These are phyloP conservation scores for Diplodus puntazzo DNA, from an alignment of 2,797 vertebrate genomes.

Conservation along the genomic window DNA sequence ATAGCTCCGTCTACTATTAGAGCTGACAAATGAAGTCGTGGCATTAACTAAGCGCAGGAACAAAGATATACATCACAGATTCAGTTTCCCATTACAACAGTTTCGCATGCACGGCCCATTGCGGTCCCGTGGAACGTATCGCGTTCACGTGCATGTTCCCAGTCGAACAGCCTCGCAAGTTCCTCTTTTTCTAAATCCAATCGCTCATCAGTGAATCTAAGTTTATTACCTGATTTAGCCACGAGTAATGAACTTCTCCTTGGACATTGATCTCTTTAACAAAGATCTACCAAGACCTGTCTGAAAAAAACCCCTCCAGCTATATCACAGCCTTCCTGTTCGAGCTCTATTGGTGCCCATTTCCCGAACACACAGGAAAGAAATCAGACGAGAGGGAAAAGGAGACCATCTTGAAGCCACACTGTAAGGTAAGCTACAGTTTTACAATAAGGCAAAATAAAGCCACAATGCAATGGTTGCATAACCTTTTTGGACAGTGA, in stretches of 20 bases:
- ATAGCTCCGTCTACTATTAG: constrained; percentile 6
- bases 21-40: constrained; percentile 41
- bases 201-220: constrained; percentile 37
- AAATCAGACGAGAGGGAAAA: background rate
- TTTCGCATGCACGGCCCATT: background rate
- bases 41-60: constrained; percentile 33
- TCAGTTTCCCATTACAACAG: constrained; percentile 13
- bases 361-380: background rate
- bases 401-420: background rate
- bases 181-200: constrained; percentile 6
- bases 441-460: background rate
- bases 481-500: background rate
- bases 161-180: constrained; percentile 13
- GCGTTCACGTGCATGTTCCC: background rate
- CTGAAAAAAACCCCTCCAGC: constrained; percentile 22
- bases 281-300: constrained; percentile 55
- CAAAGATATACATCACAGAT: constrained; percentile 1
- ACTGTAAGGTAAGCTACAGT: background rate
- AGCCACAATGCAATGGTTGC: background rate
- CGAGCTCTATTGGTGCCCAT: background rate
- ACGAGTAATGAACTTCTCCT: constrained; percentile 57
- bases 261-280: constrained; percentile 62
- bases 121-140: background rate
- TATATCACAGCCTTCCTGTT: background rate
- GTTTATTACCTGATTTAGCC: constrained; percentile 48